phyloP scores from a whole-genome alignment of 2,797 vertebrate genomes.

The Platyrinchus mystaceus region DNA sequence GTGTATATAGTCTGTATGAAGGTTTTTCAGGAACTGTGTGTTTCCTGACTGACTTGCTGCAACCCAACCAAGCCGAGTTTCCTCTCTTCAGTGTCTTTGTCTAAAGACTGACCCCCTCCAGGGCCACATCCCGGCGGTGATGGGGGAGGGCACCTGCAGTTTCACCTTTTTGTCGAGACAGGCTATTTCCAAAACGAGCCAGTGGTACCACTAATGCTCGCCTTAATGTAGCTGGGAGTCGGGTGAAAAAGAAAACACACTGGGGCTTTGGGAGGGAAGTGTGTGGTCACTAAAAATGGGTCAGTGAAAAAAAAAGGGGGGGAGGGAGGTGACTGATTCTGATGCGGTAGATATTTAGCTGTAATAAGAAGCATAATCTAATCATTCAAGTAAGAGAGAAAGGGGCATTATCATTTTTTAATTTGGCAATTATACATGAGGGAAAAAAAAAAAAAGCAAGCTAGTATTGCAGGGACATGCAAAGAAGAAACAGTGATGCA shows the following conservation, averaged over 20 bases:
- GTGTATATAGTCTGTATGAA: conserved; percentile 87
- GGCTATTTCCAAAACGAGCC: conserved; percentile 53
- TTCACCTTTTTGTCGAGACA: conserved; percentile 37
- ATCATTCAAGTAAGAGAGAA: background rate
- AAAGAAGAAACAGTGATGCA: background rate
- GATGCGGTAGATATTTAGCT: background rate
- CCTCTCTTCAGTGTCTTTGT: conserved; percentile 89
- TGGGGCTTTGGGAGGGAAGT: conserved; percentile 36
- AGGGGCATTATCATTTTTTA: background rate
- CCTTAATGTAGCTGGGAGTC: conserved; percentile 67
- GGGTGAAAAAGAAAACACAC: conserved; percentile 20
- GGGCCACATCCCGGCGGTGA: background rate
- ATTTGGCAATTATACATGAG: background rate
- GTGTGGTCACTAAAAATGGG: background rate
- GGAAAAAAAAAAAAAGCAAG: background rate
- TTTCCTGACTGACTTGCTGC: conserved; percentile 89
- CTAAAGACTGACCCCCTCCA: conserved; percentile 67
- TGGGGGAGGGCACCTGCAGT: conserved; percentile 30
- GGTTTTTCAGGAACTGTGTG: conserved; percentile 88
- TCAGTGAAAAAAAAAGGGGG: background rate
- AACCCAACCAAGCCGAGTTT: conserved; percentile 87
- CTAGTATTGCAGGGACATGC: background rate
- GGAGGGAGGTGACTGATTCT: background rate
- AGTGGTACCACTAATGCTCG: conserved; percentile 64
- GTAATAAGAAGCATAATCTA: background rate